Percentiles rank a stretch among this genome's conserved stretches.
Evolutionary conservation across 37 sponge, comb jelly and placozoan species (phyloP).

Genomic region (Oopsacas minuta): DNA sequence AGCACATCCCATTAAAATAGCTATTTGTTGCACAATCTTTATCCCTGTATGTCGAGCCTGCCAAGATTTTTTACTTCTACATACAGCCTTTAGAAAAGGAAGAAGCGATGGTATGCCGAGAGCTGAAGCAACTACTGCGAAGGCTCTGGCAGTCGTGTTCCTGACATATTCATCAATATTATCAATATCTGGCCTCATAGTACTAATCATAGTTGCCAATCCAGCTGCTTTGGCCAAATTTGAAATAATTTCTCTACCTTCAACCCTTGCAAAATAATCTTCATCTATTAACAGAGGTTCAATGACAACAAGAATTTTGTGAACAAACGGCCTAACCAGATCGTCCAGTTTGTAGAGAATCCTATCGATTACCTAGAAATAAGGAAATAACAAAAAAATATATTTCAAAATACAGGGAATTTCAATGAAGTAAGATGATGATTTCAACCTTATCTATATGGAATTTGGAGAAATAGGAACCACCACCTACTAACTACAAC

Average conservation of each 20-base stretch:
- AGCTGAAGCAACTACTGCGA: conserved; percentile 98
- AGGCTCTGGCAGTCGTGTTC: conserved; percentile 98
- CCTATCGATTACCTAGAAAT: conserved; percentile 54
- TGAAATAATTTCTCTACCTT: conserved; percentile 97
- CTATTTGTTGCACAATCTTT: conserved; percentile 95
- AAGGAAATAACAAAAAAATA: too few species aligned
- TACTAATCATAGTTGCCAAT: conserved; percentile 97
- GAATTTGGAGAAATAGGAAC: too few species aligned
- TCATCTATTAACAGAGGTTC: conserved; percentile 97
- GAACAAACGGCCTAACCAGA: conserved; percentile 93
- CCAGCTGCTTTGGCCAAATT: conserved; percentile 99
- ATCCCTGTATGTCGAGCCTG: conserved; percentile 96
- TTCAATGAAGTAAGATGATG: too few species aligned
- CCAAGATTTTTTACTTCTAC: conserved; percentile 97
- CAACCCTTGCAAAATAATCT: conserved; percentile 96
- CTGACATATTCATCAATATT: conserved; percentile 97
- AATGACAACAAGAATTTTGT: conserved; percentile 98
- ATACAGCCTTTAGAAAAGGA: conserved; percentile 98
- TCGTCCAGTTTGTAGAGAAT: conserved; percentile 97
- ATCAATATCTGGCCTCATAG: conserved; percentile 99
- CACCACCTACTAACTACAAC: too few species aligned
- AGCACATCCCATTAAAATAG: conserved; percentile 99
- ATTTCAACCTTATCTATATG: too few species aligned
- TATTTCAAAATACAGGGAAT: not conserved
- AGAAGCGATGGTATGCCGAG: conserved; percentile 96